These are phyloP conservation scores for Syritta pipiens DNA, from an alignment of 2,888 invertebrate genomes.

Conservation along the genomic window DNA sequence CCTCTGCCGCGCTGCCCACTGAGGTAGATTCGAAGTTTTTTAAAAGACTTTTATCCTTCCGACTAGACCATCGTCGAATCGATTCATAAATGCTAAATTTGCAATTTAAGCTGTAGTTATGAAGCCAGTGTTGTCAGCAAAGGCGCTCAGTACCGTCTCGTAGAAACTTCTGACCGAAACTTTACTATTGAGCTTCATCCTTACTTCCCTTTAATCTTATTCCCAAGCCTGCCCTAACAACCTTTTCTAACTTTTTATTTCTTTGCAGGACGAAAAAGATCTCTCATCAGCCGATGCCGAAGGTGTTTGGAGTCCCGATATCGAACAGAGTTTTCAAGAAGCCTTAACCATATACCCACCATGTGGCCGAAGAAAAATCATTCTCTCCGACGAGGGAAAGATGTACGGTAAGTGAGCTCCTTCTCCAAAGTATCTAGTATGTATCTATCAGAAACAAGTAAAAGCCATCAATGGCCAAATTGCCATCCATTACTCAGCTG, in stretches of 20 bases:
- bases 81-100: too few relatives aligned
- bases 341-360: conserved; percentile 99
- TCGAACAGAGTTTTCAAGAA: conserved; percentile 99
- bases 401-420: conserved; percentile 97
- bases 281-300: conserved; percentile 98
- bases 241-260: conserved; percentile 14
- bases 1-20: too few relatives aligned
- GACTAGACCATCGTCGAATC: too few relatives aligned
- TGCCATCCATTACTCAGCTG: conserved; percentile 66
- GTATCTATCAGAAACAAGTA: conserved; percentile 22
- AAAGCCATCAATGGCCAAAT: conserved; percentile 64
- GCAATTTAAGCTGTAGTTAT: too few relatives aligned
- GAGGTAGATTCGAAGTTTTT: too few relatives aligned
- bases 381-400: conserved; percentile 99
- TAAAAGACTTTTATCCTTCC: too few relatives aligned
- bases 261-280: conserved; percentile 88
- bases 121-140: too few relatives aligned
- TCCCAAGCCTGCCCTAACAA: too few relatives aligned
- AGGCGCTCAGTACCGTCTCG: too few relatives aligned
- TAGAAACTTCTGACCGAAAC: too few relatives aligned
- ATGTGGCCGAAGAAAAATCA: conserved; percentile 99
- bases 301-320: conserved; percentile 99
- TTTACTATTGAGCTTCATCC: too few relatives aligned
- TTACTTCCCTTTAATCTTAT: too few relatives aligned
- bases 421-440: background rate